Base-by-base conservation (phyloP, 2,797 vertebrate species). In the Leptodactylus fallax region DNA sequence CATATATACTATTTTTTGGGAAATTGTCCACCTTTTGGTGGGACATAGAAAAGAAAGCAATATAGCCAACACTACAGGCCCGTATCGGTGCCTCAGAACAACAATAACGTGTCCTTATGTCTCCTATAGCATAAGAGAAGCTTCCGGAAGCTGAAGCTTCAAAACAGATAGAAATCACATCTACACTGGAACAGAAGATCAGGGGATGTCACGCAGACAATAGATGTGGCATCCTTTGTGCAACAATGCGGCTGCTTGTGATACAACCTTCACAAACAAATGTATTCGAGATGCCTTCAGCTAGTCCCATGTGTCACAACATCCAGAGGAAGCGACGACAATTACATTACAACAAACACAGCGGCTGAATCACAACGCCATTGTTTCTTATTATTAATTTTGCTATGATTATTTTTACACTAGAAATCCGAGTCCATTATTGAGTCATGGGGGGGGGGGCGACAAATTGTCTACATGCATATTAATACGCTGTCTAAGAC, bases 291-390 rank as follows among this genome's bases (percentile, higher is more conserved):
- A 79, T 69, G 82, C 67, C 60, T 67, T 61, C 36, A 72, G 69
- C 69, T 19, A n/a, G 69, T 84, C 86, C 80, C 86, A 11, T 27
- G 78, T 88, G 87, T 81, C 83, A 88, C 25, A 85, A 81, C 77
- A 85, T 58, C 45, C 53, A 53, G 27, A 76, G 36, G 27, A 27
- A 60, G 58, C 85, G 14, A 25, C 27, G 49, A 87, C 60, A 87
- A 65, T 87, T 3, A 77, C 58, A 49, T 58, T 63, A 81, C 80
- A 78, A 53, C 71, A 55, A 83, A 78, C 80, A 25, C 36, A 36
- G 47, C 51, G 74, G 3, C 63, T 21, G 45, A 74, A 36, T 81
- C 83, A 77, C 71, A 53, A 8, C 56, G 16, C n/a, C 47, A 85
- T 85, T 88, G 87, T 88, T 61, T 47, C 56, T 53, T 25, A 16